phyloP scores from a whole-genome alignment of 2,888 invertebrate genomes.

The Encarsia formosa region DNA sequence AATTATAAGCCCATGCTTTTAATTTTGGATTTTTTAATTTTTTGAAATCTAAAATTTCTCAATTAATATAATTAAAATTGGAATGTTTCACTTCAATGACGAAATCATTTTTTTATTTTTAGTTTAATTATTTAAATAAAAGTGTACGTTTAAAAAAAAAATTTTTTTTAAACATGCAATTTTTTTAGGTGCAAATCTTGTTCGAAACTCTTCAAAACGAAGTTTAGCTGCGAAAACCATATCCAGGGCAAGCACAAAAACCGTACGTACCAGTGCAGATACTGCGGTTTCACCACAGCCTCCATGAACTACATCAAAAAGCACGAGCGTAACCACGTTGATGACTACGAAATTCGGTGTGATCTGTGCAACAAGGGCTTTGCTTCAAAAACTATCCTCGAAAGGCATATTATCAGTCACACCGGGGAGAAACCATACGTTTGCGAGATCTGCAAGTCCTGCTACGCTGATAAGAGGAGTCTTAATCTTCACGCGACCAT shows the following conservation, averaged over 20 bases:
- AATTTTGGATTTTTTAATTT: no score
- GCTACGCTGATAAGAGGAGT: constrained; percentile 56
- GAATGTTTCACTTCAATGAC: no score
- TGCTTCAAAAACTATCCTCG: constrained; percentile 53
- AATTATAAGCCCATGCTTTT: no score
- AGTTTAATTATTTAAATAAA: no score
- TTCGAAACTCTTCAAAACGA: constrained; percentile 22
- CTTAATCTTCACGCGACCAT: constrained; percentile 57
- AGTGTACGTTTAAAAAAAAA: no score
- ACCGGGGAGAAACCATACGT: constrained; percentile 51
- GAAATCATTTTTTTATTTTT: no score
- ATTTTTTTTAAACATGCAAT: no score
- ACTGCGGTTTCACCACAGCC: constrained; percentile 19
- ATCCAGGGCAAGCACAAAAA: constrained; percentile 22
- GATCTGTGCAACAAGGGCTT: constrained; percentile 54
- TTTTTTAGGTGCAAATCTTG: constrained; percentile 27
- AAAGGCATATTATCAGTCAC: constrained; percentile 52
- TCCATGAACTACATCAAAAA: constrained; percentile 22
- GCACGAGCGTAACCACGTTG: constrained; percentile 52
- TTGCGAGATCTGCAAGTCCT: constrained; percentile 52
- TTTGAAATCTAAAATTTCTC: no score
- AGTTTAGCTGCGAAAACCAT: constrained; percentile 25
- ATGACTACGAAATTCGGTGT: constrained; percentile 53
- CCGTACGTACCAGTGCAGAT: constrained; percentile 12
- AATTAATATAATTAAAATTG: no score